Conservation (phyloP, 2,888 invertebrate genomes). For the Rhopalosiphum nymphaeae region DNA sequence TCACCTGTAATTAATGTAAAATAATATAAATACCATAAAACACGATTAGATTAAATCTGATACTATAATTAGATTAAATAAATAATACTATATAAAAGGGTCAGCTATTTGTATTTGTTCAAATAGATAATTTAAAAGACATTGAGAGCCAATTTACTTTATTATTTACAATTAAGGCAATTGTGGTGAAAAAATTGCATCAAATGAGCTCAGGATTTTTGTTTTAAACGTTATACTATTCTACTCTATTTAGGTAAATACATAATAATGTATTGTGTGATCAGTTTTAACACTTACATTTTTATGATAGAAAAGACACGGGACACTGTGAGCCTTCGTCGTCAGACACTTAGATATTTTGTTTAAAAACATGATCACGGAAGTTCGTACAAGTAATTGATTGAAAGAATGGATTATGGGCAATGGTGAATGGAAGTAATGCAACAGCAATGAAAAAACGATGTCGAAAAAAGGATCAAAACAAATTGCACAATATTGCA, state of each 20-base stretch:
- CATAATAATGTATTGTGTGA: neutral
- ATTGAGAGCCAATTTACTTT: neutral
- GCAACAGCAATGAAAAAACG: neutral
- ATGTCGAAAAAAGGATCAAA: neutral
- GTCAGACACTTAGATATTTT: constrained; percentile 19
- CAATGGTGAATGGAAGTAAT: neutral
- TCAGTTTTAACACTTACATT: constrained; percentile 67
- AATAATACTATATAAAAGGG: neutral
- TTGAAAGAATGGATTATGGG: neutral
- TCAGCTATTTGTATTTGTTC: neutral
- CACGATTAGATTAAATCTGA: neutral
- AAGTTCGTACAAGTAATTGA: neutral
- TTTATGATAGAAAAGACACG: constrained; percentile 68
- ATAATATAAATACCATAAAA: neutral
- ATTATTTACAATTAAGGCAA: neutral
- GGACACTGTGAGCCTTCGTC: constrained; percentile 66
- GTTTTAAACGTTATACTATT: neutral
- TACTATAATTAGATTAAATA: neutral
- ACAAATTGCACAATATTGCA: constrained; percentile 48
- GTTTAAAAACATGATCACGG: constrained; percentile 30
- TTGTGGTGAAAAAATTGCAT: neutral
- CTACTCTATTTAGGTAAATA: neutral
- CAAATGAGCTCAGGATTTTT: neutral
- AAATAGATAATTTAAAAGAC: neutral
- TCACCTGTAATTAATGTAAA: constrained; percentile 76